Percentiles rank a stretch among this genome's conserved stretches.
Evolutionary conservation across 2,888 invertebrate species (phyloP).

Genomic region (Lutraria lutraria): DNA sequence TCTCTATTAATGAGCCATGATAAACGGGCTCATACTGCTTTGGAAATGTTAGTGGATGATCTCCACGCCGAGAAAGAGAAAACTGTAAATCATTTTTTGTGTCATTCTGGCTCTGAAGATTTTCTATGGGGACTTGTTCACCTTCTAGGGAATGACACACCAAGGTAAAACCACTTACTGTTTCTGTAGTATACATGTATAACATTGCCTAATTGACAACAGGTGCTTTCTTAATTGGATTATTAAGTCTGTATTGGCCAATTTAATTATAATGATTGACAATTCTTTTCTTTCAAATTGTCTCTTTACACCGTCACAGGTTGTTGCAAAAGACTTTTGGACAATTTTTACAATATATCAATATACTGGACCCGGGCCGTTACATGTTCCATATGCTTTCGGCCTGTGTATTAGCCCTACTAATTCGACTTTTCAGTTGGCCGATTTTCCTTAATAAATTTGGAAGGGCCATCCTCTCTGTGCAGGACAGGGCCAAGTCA

Average conservation of each 20-base stretch:
- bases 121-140: conserved; percentile 85
- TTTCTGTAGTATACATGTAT: neutral
- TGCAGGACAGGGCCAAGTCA: no score
- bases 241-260: neutral
- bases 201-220: neutral
- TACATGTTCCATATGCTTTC: no score
- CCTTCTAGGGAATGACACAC: conserved; percentile 83
- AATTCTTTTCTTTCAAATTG: no score
- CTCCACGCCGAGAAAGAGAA: conserved; percentile 85
- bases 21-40: conserved; percentile 80
- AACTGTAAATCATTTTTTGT: conserved; percentile 84
- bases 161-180: conserved; percentile 76
- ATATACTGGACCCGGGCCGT: no score
- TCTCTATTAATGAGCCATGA: conserved; percentile 79
- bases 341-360: no score
- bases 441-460: no score
- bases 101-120: conserved; percentile 86
- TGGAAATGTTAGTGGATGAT: conserved; percentile 86
- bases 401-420: no score
- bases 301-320: no score
- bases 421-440: no score
- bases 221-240: conserved; percentile 35
- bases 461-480: no score
- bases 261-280: neutral
- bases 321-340: no score